These are phyloP conservation scores for Thalassarche chlororhynchos DNA, from an alignment of 2,113 vertebrate genomes.

Conservation along the genomic window DNA sequence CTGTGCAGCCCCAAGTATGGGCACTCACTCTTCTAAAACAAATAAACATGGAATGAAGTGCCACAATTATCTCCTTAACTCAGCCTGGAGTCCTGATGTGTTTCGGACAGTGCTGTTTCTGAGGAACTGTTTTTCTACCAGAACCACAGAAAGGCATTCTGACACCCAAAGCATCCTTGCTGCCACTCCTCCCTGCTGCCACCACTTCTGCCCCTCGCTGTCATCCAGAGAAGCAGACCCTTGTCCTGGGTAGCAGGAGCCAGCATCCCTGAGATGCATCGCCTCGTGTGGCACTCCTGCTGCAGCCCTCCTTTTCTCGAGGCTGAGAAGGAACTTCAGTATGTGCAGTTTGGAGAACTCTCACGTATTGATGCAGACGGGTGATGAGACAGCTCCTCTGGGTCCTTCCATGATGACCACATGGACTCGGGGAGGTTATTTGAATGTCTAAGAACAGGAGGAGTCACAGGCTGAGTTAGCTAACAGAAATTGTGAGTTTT, in stretches of 20 bases:
- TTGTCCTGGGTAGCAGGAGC: background rate
- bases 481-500: background rate
- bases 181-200: background rate
- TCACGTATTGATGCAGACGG: fast-evolving
- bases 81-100: background rate
- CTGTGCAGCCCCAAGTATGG: background rate
- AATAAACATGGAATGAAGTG: background rate
- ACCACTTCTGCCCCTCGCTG: background rate
- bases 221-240: background rate
- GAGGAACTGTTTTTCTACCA: background rate
- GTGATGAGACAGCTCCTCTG: background rate
- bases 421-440: background rate
- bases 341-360: background rate
- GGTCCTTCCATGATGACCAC: background rate
- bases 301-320: background rate
- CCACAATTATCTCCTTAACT: background rate
- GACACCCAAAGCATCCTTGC: background rate
- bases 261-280: background rate
- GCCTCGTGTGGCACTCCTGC: background rate
- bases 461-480: background rate
- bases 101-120: background rate
- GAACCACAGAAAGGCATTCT: background rate
- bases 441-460: background rate
- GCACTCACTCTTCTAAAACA: background rate
- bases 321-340: background rate